phyloP scores from a whole-genome alignment of 2,797 vertebrate genomes.

The Balearica regulorum region DNA sequence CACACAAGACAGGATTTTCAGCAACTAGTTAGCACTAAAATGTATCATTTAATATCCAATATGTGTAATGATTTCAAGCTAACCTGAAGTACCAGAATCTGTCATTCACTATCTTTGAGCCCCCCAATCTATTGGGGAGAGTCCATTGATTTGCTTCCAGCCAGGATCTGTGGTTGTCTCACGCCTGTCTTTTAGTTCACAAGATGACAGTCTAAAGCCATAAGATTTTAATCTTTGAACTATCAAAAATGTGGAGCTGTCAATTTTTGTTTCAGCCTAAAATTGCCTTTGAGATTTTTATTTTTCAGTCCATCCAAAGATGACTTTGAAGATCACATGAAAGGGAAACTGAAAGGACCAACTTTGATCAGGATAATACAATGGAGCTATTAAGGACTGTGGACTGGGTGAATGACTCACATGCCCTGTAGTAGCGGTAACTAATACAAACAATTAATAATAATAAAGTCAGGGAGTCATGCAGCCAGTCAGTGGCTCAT shows the following conservation, averaged over 20 bases:
- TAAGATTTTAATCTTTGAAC: slow-evolving; percentile 4
- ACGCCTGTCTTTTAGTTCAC: not conserved
- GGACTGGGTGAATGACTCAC: not conserved
- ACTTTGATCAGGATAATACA: slow-evolving; percentile 49
- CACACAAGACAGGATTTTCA: not conserved
- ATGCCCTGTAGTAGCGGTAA: slow-evolving; percentile 8
- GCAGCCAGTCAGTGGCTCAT: not conserved
- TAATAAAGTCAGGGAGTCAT: slow-evolving; percentile 2
- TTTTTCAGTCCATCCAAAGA: slow-evolving; percentile 12
- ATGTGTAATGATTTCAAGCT: not conserved
- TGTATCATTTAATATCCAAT: not conserved
- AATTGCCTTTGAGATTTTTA: not conserved
- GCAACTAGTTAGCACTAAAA: not conserved
- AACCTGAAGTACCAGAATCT: not conserved
- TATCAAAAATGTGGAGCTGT: not conserved
- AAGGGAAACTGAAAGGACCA: slow-evolving; percentile 5
- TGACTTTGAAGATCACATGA: slow-evolving; percentile 44
- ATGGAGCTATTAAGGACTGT: slow-evolving; percentile 32
- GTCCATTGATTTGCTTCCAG: not conserved
- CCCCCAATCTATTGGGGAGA: not conserved
- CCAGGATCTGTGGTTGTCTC: not conserved
- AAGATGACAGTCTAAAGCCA: slow-evolving; percentile 37
- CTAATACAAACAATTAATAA: slow-evolving; percentile 55
- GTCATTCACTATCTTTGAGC: not conserved
- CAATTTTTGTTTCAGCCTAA: not conserved